A percentile compares a stretch with the other conserved stretches of the same genome.
These are phyloP conservation scores for Meles meles DNA, from an alignment of 2,113 vertebrate species.

Conservation along the genomic window DNA sequence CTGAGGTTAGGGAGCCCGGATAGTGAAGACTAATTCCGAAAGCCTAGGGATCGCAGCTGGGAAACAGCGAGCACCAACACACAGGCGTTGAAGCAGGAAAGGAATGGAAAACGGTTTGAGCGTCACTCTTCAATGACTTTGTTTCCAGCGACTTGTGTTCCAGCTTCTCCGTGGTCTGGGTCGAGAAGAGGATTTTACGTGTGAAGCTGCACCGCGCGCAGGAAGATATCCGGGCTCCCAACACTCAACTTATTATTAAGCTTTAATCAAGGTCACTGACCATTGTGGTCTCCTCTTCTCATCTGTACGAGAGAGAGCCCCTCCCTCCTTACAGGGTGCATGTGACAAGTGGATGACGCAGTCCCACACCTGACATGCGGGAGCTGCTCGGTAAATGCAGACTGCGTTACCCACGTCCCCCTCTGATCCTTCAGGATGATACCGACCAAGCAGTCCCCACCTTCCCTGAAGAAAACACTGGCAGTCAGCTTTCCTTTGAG, in stretches of 20 bases:
- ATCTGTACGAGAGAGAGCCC: background rate
- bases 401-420: background rate
- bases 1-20: background rate
- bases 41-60: background rate
- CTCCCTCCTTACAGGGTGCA: background rate
- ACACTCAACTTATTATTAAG: background rate
- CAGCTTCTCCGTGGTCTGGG: background rate
- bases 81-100: background rate
- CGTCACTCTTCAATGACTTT: background rate
- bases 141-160: background rate
- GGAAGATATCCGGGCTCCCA: background rate
- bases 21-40: background rate
- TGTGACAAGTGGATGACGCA: background rate
- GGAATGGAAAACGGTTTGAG: background rate
- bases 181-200: background rate
- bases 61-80: background rate
- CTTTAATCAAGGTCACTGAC: background rate
- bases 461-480: background rate
- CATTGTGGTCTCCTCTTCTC: background rate
- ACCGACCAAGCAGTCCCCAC: background rate
- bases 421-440: background rate
- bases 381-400: background rate
- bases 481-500: background rate
- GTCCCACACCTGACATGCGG: accelerated
- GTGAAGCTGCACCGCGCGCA: background rate